phyloP scores from a whole-genome alignment of 2,888 invertebrate species.

The Polydrusus tereticollis region DNA sequence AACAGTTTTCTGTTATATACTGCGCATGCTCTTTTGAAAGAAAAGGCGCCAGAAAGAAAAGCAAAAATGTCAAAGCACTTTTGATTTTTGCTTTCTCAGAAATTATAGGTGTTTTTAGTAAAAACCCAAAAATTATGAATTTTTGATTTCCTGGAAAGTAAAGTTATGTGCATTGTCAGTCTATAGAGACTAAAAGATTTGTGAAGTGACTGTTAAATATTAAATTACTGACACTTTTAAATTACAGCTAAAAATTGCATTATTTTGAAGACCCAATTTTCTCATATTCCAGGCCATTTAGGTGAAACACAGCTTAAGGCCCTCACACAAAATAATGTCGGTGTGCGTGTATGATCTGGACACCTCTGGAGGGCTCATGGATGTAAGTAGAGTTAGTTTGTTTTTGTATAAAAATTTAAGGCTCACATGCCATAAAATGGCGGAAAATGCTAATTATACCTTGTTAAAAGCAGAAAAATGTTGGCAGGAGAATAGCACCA shows the following conservation, averaged over 20 bases:
- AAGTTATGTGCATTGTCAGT: not conserved
- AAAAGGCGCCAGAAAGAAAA: slow-evolving; percentile 36
- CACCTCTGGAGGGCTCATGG: slow-evolving; percentile 87
- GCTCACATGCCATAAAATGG: slow-evolving; percentile 53
- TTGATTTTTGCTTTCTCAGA: not conserved
- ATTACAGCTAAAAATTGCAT: slow-evolving; percentile 3
- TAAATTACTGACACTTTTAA: slow-evolving; percentile 20
- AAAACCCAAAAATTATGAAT: not conserved
- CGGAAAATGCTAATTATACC: slow-evolving; percentile 49
- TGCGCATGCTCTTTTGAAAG: slow-evolving; percentile 27
- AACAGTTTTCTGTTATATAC: slow-evolving; percentile 14
- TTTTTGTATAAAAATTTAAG: slow-evolving; percentile 46
- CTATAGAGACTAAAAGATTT: not conserved
- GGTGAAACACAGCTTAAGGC: not conserved
- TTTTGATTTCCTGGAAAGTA: not conserved
- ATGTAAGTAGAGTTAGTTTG: slow-evolving; percentile 72
- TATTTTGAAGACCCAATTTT: not conserved
- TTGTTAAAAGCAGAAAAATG: slow-evolving; percentile 11
- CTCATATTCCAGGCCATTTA: not conserved
- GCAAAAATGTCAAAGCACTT: slow-evolving; percentile 19
- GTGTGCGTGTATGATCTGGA: slow-evolving; percentile 77
- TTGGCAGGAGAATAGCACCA: not conserved
- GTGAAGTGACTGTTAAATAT: slow-evolving; percentile 14
- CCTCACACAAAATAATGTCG: slow-evolving; percentile 34
- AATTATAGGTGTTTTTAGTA: not conserved